Base-by-base conservation (phyloP, 2,113 vertebrate species). In the Phyllopteryx taeniolatus region DNA sequence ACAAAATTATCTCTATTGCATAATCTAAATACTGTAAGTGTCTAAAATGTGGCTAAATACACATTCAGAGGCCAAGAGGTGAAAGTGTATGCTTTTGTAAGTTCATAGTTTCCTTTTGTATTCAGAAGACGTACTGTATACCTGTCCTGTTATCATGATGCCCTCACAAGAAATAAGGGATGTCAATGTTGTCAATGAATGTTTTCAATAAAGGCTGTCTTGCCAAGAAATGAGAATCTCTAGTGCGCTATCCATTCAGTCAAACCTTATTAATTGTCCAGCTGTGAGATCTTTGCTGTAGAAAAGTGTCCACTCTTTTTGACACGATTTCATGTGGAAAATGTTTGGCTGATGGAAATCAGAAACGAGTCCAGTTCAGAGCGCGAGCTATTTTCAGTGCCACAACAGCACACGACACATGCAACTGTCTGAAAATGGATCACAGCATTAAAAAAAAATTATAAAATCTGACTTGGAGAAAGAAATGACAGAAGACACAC, bases 1-100 rank as follows among this genome's bases (percentile, higher is more conserved):
- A 79, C 77, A 83, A 79, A 83, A 82, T 71, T 49, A 73, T 82
- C 82, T 80, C 43, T 71, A 78, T 85, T 75, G 70, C 61, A 71
- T 72, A 79, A 81, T 77, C 51, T 15, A 60, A 60, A 33, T 60
- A 39, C 57, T 35, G 53, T 53, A 71, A 65, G 76, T 39, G n/a
- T 20, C 71, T 70, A 20, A 65, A 49, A 42, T 68, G 60, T 71
- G 70, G 69, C 73, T 75, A 65, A 73, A 79, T 53, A 71, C 51
- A 80, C 69, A 79, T 62, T 72, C 62, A 70, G 67, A 77, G 11
- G 64, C 65, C 59, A 72, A 12, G 13, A 61, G 11, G 61, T 65
- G 22, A 64, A 64, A 63, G 59, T 64, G 33, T 68, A n/a, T 49
- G 20, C n/a, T 74, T 70, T n/a, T 42, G 43, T 67, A 35, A 73